Base-by-base conservation (phyloP, 2,797 vertebrate genomes). In the Pelodytes ibericus region DNA sequence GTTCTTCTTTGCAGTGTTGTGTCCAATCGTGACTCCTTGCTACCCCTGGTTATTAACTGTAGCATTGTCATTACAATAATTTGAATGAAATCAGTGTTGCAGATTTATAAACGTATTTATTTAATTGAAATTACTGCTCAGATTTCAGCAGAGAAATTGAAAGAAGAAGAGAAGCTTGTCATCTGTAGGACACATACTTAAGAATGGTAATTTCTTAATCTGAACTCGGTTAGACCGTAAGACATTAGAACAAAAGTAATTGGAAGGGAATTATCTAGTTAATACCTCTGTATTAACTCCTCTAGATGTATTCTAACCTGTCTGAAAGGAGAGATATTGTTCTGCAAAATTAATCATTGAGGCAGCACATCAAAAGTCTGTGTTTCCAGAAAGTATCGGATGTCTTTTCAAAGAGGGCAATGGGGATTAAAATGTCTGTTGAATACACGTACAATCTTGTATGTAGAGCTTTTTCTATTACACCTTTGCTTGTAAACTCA, bases 41-140 rank as follows among this genome's bases (percentile, higher is more conserved):
- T 68, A 67, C 29, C 27, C 69, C 36, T 60, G 56, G 65, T 69
- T 69, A 75, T 75, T 75, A 69, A 67, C 41, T 57, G 27, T 33
- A 74, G 51, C 7, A 47, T 64, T 59, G 72, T 66, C 72, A 74
- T 51, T 67, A 74, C 66, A 75, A 75, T 75, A 39, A 68, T 57
- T 57, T 16, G 27, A 61, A 51, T 49, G 24, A 69, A 75, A 75
- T 59, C 67, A 63, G 53, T 68, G 53, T 68, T 75, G 22, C 41
- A 33, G n/a, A 75, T 75, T 75, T 68, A 75, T 68, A 29, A 75
- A 61, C 39, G 61, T 69, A 26, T 60, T 74, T 60, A 69, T 69
- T 31, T 67, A 74, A 74, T 67, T 74, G 56, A 58, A 60, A 69
- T 68, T 36, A 53, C 65, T 61, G 56, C 57, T 68, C 16, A 69